Evolutionary conservation across 2,797 vertebrate genomes (phyloP).

Genomic region (Scleropages formosus): DNA sequence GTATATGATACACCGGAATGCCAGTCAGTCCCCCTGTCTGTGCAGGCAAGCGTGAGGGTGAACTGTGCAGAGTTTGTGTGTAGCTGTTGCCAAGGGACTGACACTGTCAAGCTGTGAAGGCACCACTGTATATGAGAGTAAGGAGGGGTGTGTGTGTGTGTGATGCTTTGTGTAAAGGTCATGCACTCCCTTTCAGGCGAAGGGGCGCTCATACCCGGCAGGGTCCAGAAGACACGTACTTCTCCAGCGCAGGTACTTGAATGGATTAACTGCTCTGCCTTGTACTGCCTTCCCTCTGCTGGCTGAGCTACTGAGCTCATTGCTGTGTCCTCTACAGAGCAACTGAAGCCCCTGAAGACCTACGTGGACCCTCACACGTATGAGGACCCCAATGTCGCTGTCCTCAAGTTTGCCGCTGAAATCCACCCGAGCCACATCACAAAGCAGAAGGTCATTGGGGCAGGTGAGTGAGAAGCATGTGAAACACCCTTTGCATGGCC

Average conservation of each 20-base stretch:
- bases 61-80: no score
- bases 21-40: no score
- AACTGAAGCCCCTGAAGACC: slow-evolving; percentile 93
- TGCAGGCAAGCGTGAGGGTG: no score
- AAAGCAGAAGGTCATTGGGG: slow-evolving; percentile 95
- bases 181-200: slow-evolving; percentile 61
- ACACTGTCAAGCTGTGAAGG: not conserved
- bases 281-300: slow-evolving; percentile 9
- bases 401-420: slow-evolving; percentile 94
- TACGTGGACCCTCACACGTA: slow-evolving; percentile 97
- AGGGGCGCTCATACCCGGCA: slow-evolving; percentile 75
- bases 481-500: not conserved
- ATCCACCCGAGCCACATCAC: slow-evolving; percentile 85
- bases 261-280: slow-evolving; percentile 6
- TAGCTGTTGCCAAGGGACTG: no score
- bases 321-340: slow-evolving; percentile 66
- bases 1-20: no score
- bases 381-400: slow-evolving; percentile 91
- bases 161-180: not conserved
- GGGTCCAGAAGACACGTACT: slow-evolving; percentile 85
- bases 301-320: not conserved
- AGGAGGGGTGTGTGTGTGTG: no score
- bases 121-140: not conserved
- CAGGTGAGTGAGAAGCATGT: slow-evolving; percentile 72
- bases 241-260: slow-evolving; percentile 84